These are phyloP conservation scores for Uropsilus gracilis DNA, from an alignment of 2,113 vertebrate genomes.

Conservation along the genomic window DNA sequence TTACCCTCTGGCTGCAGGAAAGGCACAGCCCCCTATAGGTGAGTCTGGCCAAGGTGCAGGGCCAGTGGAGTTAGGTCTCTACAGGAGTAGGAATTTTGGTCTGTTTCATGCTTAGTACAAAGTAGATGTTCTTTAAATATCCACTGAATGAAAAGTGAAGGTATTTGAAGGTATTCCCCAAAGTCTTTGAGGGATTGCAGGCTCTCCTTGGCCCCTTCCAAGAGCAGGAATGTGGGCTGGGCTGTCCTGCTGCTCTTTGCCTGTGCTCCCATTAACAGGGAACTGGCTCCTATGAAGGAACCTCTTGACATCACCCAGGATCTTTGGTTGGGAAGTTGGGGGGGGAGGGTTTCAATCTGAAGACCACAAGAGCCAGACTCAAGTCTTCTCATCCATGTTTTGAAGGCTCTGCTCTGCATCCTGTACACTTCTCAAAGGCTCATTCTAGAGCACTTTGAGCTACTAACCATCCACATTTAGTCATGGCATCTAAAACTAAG, in stretches of 20 bases:
- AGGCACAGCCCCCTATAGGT: background rate
- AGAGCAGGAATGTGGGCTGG: background rate
- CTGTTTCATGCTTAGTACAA: background rate
- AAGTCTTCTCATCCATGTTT: background rate
- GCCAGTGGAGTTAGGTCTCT: background rate
- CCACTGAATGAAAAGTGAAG: background rate
- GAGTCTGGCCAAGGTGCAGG: background rate
- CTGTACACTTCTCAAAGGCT: background rate
- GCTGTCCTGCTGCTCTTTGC: background rate
- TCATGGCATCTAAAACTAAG: background rate
- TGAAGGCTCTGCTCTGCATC: background rate
- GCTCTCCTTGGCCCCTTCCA: background rate
- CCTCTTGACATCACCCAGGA: background rate
- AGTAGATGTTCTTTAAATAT: background rate
- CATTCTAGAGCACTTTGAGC: background rate
- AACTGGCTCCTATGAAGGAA: background rate
- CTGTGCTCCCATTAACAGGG: background rate
- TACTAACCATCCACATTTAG: background rate
- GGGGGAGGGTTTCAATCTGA: no score
- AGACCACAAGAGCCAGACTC: accelerated
- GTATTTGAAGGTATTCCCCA: no score
- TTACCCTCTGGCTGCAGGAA: background rate
- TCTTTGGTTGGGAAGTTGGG: background rate
- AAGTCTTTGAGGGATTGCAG: background rate
- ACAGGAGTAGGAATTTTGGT: background rate